These are phyloP conservation scores for Manis javanica DNA, from an alignment of 2,797 vertebrate genomes.

Conservation along the genomic window DNA sequence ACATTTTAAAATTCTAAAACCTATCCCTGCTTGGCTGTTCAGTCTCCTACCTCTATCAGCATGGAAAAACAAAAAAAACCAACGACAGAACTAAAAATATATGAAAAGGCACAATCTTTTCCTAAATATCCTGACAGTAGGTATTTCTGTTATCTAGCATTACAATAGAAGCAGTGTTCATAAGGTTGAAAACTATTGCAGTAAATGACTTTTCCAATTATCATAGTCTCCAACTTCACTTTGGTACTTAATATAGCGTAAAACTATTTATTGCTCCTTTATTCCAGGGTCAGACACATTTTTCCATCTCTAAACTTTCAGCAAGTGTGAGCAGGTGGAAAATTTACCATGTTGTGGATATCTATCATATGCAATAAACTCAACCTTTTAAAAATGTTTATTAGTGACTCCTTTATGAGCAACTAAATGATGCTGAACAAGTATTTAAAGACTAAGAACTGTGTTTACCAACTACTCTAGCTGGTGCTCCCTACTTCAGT, in stretches of 20 bases:
- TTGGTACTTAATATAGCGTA: conserved; percentile 50
- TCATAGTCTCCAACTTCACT: conserved; percentile 17
- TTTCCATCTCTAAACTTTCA: not conserved
- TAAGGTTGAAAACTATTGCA: conserved; percentile 8
- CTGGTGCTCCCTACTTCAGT: not conserved
- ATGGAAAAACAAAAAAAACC: not conserved
- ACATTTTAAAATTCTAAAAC: not conserved
- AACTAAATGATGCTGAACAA: conserved; percentile 18
- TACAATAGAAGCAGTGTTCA: conserved; percentile 20
- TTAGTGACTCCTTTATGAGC: conserved; percentile 11
- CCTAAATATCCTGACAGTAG: not conserved
- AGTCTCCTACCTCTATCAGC: not conserved
- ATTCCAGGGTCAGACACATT: conserved; percentile 30
- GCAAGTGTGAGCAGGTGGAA: not conserved
- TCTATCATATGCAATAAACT: not conserved
- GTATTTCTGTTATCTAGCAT: not conserved
- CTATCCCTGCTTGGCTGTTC: not conserved
- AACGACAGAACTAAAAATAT: not conserved
- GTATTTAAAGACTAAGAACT: not conserved
- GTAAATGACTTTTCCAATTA: conserved; percentile 46
- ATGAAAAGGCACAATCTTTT: not conserved
- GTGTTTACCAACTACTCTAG: not conserved
- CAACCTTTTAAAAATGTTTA: conserved; percentile 44
- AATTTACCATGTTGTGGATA: conserved; percentile 9
- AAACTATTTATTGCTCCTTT: conserved; percentile 47